These are phyloP conservation scores for Drosophila tani DNA, from an alignment of 1,140 invertebrate genomes.

Conservation along the genomic window DNA sequence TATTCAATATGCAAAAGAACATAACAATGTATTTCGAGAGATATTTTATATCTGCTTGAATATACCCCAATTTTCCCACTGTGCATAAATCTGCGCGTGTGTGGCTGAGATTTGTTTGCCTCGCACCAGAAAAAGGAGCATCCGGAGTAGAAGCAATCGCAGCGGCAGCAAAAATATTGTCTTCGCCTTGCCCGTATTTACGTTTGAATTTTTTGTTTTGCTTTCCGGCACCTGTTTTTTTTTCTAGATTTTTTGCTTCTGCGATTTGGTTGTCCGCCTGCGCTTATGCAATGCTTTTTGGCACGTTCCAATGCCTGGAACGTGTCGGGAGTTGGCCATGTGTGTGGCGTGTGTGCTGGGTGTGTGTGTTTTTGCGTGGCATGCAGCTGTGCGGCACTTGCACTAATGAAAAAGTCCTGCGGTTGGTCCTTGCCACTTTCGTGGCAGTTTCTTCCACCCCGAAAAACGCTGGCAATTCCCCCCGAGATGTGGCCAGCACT, in stretches of 20 bases:
- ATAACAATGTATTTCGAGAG: not conserved
- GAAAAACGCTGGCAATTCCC: conserved; percentile 18
- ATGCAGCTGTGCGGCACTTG: conserved; percentile 66
- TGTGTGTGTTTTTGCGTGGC: conserved; percentile 29
- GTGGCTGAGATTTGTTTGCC: conserved; percentile 72
- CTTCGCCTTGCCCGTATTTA: conserved; percentile 38
- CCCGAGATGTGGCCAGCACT: conserved; percentile 3
- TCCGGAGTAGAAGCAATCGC: conserved; percentile 27
- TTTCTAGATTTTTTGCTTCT: conserved; percentile 46
- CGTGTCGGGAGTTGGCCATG: conserved; percentile 46
- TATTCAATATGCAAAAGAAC: no score
- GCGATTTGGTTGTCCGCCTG: conserved; percentile 74
- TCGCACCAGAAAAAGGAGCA: conserved; percentile 26
- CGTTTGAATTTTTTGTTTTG: conserved; percentile 48
- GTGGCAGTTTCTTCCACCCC: conserved; percentile 7
- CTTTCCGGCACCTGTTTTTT: conserved; percentile 41
- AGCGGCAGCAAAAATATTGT: conserved; percentile 62
- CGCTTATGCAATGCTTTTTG: conserved; percentile 78
- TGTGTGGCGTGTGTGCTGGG: conserved; percentile 20
- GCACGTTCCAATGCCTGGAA: conserved; percentile 69
- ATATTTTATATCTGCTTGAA: no score
- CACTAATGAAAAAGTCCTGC: conserved; percentile 78
- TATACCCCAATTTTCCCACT: not conserved
- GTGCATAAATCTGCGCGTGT: conserved; percentile 25
- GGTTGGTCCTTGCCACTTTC: conserved; percentile 32